Evolutionary conservation across 2,113 vertebrate genomes (phyloP).

Genomic region (Kobus ellipsiprymnus): DNA sequence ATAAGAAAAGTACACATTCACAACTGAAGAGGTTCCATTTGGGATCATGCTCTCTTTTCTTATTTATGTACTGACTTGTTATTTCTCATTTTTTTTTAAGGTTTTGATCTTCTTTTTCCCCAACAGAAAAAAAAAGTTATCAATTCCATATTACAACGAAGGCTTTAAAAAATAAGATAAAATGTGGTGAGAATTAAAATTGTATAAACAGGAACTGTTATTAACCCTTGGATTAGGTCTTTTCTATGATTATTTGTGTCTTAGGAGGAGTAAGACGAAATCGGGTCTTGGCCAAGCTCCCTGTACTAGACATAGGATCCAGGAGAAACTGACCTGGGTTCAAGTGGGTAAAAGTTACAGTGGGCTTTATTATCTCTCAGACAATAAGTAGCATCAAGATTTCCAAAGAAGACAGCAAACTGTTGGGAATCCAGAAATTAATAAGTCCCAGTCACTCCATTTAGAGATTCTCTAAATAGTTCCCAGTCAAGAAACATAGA

Average conservation of each 20-base stretch:
- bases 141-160: neutral
- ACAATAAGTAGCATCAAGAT: neutral
- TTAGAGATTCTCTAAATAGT: neutral
- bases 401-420: neutral
- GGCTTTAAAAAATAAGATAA: neutral
- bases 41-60: neutral
- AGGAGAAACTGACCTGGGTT: neutral
- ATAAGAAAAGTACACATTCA: neutral
- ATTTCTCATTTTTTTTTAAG: neutral
- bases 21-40: neutral
- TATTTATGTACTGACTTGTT: neutral
- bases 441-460: neutral
- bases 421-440: neutral
- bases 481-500: neutral
- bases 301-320: neutral
- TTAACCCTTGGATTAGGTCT: neutral
- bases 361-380: neutral
- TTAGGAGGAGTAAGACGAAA: neutral
- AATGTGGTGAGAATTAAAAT: neutral
- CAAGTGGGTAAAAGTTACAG: neutral
- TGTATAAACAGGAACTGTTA: neutral
- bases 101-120: neutral
- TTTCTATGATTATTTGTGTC: neutral
- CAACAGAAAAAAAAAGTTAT: neutral
- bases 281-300: neutral